Evolutionary conservation across 2,797 vertebrate genomes (phyloP).

Genomic region (Periparus ater): DNA sequence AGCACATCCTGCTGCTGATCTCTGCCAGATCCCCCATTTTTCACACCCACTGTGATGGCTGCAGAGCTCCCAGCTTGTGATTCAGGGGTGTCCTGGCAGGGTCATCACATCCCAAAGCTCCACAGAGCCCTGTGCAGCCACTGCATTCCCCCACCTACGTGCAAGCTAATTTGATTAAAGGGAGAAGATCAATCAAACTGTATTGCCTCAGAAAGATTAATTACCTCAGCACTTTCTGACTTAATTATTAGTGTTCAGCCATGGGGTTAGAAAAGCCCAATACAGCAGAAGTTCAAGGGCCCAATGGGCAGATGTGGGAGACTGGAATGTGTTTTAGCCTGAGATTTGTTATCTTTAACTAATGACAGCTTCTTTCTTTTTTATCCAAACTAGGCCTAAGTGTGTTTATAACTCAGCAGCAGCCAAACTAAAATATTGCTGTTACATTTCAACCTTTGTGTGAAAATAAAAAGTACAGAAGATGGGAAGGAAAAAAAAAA

Average conservation of each 20-base stretch:
- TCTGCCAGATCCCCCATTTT: neutral
- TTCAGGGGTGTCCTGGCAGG: neutral
- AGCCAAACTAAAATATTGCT: neutral
- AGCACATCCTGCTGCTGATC: neutral
- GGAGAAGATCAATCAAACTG: constrained; percentile 73
- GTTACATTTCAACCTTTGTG: neutral
- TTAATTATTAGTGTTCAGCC: constrained; percentile 71
- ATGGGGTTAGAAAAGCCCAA: constrained; percentile 45
- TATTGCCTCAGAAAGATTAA: constrained; percentile 73
- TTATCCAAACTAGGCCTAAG: constrained; percentile 5
- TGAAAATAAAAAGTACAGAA: neutral
- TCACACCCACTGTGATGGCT: too few relatives aligned
- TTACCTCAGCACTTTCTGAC: constrained; percentile 69
- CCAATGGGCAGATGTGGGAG: constrained; percentile 22
- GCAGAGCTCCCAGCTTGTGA: neutral
- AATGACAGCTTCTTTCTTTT: neutral
- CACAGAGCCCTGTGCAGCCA: constrained; percentile 34
- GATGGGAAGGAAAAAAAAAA: neutral
- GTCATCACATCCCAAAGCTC: neutral
- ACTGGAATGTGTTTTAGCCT: constrained; percentile 8
- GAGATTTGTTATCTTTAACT: constrained; percentile 52
- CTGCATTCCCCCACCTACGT: constrained; percentile 46
- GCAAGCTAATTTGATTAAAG: constrained; percentile 74
- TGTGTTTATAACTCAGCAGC: neutral
- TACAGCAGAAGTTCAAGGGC: constrained; percentile 32